A percentile compares a stretch with the other conserved stretches of the same genome.
Conservation (phyloP, 2,797 vertebrate genomes). For the Enteromius treurensis region DNA sequence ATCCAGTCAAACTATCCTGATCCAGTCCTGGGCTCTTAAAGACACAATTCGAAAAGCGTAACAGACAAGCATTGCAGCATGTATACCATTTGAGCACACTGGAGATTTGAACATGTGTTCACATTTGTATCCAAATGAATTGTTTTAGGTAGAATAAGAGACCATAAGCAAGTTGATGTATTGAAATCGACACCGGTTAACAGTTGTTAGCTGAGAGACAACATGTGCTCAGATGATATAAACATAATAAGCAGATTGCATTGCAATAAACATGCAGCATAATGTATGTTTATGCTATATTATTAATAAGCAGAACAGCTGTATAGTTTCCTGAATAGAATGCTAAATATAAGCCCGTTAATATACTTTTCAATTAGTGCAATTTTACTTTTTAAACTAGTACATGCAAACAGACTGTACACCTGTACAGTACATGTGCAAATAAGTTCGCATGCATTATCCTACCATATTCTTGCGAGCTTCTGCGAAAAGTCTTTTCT, state of each 20-base stretch:
- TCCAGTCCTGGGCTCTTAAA: constrained; percentile 77
- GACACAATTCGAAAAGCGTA: constrained; percentile 72
- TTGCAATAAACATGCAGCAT: constrained; percentile 16
- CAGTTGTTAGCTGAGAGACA: constrained; percentile 25
- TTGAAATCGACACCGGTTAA: constrained; percentile 12
- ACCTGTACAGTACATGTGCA: background rate
- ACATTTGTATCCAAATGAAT: background rate
- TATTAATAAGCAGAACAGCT: background rate
- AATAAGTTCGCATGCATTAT: background rate
- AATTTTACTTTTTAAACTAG: background rate
- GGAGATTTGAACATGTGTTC: background rate
- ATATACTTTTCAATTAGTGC: background rate
- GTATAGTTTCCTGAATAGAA: background rate
- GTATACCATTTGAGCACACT: constrained; percentile 67
- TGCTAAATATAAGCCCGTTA: background rate
- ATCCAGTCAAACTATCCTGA: constrained; percentile 71
- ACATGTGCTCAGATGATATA: constrained; percentile 59
- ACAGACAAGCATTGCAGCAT: constrained; percentile 67
- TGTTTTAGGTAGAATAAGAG: constrained; percentile 20
- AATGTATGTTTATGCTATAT: background rate
- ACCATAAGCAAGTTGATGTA: background rate
- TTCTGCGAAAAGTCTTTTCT: constrained; percentile 82
- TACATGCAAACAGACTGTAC: constrained; percentile 6
- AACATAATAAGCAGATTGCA: constrained; percentile 25
- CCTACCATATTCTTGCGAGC: constrained; percentile 84